Evolutionary conservation across 2,888 invertebrate genomes (phyloP), one percentile per base, ranked within the genome.

Genomic region (Strigamia crassipes): DNA sequence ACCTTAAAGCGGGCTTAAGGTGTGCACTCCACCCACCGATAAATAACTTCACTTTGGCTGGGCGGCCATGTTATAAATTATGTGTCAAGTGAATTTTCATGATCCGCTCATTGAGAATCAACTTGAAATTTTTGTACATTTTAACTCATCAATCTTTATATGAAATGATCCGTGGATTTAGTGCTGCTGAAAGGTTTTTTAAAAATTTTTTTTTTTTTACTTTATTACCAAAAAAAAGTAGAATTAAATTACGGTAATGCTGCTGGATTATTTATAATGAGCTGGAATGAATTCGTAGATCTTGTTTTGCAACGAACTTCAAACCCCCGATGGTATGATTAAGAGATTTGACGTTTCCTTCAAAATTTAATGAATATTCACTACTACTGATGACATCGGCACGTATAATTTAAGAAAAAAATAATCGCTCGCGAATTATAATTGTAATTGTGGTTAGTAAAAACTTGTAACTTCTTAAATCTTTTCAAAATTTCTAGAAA

Each of bases 51-150:
- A 66, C 66, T 66, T 66, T 66, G 27, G 23, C 66, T 66, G 66
- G 66, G 66, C 66, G 66, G 66, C 66, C 66, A 66, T 27, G 66
- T 66, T 66, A 66, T 66, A 66, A 66, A 66, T 66, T 66, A 66
- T 66, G 66, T 66, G 66, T 66, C 66, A 66, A 66, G 66, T 66
- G 66, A 66, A 23, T 66, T 66, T 27, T 66, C 66, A 66, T 66
- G 66, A 66, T 66, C 66, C 66, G 66, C 23, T 66, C 66, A 66
- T 66, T 66, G 66, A 66, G 66, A 66, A 66, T 66, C 66, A 66
- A 66, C 66, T 66, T 66, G 27, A 23, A 66, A 66, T 66, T 23
- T 10, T 66, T 23, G 27, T 66, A 66, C 23, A 27, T 66, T 66
- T 66, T 31, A 10, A 66, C 66, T 27, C 66, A 66, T 66, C 66